Evolutionary conservation across 2,113 vertebrate species (phyloP), one percentile per base, ranked within the genome.

Genomic region (Numenius arquata): DNA sequence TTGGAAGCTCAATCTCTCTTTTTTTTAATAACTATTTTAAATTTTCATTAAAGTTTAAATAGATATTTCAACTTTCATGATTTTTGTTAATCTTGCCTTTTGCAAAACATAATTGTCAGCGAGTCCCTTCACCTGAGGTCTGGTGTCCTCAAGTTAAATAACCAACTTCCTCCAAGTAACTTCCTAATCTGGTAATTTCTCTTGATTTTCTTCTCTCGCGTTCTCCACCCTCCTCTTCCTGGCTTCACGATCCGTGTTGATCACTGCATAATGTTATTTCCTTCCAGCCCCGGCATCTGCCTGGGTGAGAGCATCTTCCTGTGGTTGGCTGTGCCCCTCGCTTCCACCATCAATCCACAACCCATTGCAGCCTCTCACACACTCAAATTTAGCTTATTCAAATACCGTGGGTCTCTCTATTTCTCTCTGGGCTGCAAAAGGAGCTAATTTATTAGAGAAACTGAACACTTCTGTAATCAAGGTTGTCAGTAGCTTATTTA

Each of bases 281-380:
- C 96, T 97, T 94, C 71, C 96, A 86, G 78, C 85, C 89, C 91
- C 25, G 56, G 92, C 96, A 96, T 96, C 95, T 97, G 93, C 94
- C 95, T 38, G 15, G 36, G 59, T 80, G 94, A 96, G 92, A 92
- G 68, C 91, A 80, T 91, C 96, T 94, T 92, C 89, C 86, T 52
- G 85, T 71, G 5, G 36, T 6, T 3, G 10, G 45, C 72, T 3
- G 71, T 90, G 93, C 95, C 94, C 83, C 93, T 89, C 53, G 73
- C 94, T 45, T 29, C 56, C 65, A 38, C 93, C 92, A 48, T 93
- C 94, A 93, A 91, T 95, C 96, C 96, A 62, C 85, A 58, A 59
- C 96, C 93, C 76, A 11, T 41, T 48, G 94, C 82, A 85, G 96
- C 92, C 95, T 94, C 18, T 43, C 18, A 2, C 26, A 2, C 36